These are phyloP conservation scores for Casuarius casuarius DNA, from an alignment of 2,113 vertebrate genomes.

Conservation along the genomic window DNA sequence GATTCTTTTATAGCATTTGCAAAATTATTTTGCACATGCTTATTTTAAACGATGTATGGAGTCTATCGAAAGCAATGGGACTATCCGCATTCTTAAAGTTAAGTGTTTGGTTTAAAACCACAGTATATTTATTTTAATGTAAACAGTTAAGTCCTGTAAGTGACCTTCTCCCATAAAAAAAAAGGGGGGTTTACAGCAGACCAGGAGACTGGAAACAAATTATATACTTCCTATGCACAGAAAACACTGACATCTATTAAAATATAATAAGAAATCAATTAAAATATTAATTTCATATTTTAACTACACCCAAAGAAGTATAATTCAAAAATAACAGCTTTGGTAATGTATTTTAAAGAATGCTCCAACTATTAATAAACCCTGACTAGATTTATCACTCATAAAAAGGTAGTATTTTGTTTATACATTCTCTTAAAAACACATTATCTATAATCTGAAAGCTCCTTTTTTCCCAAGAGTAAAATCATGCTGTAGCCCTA, in stretches of 20 bases:
- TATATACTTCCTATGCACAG: not conserved
- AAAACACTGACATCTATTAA: not conserved
- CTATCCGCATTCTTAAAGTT: not conserved
- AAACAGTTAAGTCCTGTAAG: conserved; percentile 26
- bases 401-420: not conserved
- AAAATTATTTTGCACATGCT: conserved; percentile 26
- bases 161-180: conserved; percentile 16
- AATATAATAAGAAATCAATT: conserved; percentile 5
- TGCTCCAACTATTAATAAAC: not conserved
- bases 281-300: conserved; percentile 46
- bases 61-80: conserved; percentile 33
- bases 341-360: conserved; percentile 6
- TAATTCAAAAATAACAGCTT: not conserved
- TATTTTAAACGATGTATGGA: not conserved
- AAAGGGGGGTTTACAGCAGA: not conserved
- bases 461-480: not conserved
- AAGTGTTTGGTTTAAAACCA: not conserved
- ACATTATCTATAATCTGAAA: not conserved
- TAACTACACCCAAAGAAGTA: not conserved
- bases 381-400: not conserved
- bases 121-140: not conserved
- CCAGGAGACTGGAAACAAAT: conserved; percentile 26
- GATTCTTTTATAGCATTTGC: conserved; percentile 8
- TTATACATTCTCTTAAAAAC: not conserved
- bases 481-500: not conserved